Evolutionary conservation across 23 tunicate species (phyloP), one percentile per base, ranked within the genome.

Genomic region (Botrylloides violaceus): DNA sequence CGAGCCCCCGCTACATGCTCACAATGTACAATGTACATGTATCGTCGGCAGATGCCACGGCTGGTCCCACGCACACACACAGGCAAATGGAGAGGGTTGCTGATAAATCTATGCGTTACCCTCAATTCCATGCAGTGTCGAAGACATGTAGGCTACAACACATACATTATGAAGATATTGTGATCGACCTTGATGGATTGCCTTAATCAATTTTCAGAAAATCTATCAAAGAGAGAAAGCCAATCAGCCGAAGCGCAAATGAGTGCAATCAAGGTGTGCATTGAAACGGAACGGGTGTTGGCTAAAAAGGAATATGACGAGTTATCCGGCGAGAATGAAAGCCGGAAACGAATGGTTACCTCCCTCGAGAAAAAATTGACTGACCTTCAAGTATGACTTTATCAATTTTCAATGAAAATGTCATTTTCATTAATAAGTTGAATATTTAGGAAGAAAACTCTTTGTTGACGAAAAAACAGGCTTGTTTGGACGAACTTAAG

Each of bases 261-360:
- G 7, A 63, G 9, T 30, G 70, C 32, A 24, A 63, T 63, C 30
- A 29, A 26, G 9, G 30, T 33, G 9, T 30, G 70, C 6, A 63
- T 68, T 0, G 74, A 68, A 68, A 19, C 28, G 23, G 74, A 68
- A 36, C 12, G 31, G 36, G 18, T 34, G 20, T 23, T 20, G 23
- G 57, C 57, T 4, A 27, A 36, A 36, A 68, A 68, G 36, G 58
- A 37, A 39, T 39, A 36, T 21, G 74, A 68, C 18, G 74, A 68
- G 27, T 39, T 68, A 27, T 32, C 39, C 47, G 74, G 74, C 21
- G 74, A 68, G 36, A 68, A 68, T 21, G 74, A 68, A 36, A 68
- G 74, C 28, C 35, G 74, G 23, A 68, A 68, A 68, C 23, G 74
- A 0, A 68, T 68, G 74, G 36, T 36, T 7, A 36, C 23, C 35